phyloP scores from a whole-genome alignment of 2,888 invertebrate species.

The Dicycla oo region DNA sequence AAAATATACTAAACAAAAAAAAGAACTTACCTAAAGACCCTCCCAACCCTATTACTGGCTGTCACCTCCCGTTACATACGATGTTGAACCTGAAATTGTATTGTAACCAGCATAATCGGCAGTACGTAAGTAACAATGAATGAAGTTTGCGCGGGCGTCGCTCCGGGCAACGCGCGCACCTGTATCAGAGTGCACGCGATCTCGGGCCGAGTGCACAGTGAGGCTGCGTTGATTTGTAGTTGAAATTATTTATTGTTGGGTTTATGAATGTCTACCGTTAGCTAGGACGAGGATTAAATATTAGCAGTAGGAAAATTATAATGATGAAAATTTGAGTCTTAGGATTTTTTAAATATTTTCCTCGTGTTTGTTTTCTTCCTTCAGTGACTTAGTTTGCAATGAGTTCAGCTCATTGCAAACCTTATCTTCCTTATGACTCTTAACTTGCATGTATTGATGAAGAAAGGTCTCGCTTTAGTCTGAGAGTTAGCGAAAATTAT shows the following conservation, averaged over 20 bases:
- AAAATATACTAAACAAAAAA: not conserved
- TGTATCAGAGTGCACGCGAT: slow-evolving; percentile 86
- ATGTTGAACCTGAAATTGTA: slow-evolving; percentile 56
- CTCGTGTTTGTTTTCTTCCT: not conserved
- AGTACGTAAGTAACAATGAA: slow-evolving; percentile 82
- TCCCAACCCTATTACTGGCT: slow-evolving; percentile 25
- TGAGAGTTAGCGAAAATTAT: not conserved
- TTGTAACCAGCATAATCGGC: slow-evolving; percentile 61
- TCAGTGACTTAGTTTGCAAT: not conserved
- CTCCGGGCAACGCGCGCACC: slow-evolving; percentile 84
- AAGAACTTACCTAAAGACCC: not conserved
- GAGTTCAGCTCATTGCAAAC: no score
- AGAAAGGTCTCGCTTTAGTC: not conserved
- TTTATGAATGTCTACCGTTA: not conserved
- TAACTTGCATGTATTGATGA: not conserved
- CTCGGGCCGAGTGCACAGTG: slow-evolving; percentile 68
- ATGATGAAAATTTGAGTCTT: not conserved
- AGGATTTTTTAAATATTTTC: not conserved
- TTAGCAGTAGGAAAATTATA: not conserved
- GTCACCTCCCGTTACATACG: slow-evolving; percentile 53
- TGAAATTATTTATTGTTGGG: slow-evolving; percentile 16
- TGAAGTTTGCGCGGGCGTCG: slow-evolving; percentile 85
- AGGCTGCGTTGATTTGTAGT: slow-evolving; percentile 37
- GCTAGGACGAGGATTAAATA: not conserved
- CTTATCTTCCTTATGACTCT: not conserved